Percentiles rank a stretch among this genome's conserved stretches.
phyloP scores from a whole-genome alignment of 2,797 vertebrate species.

The Artibeus jamaicensis region DNA sequence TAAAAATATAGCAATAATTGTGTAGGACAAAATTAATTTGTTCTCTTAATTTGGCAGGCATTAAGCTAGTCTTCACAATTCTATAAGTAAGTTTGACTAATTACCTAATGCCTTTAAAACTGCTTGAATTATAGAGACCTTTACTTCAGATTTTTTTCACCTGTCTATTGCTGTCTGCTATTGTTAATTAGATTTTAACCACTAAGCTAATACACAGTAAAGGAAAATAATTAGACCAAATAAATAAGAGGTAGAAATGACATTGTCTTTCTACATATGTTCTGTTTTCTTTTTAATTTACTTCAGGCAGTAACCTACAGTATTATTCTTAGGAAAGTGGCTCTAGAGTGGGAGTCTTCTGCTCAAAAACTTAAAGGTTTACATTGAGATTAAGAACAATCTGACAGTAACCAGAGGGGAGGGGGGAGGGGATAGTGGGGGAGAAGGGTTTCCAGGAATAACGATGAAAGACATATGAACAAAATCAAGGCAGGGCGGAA shows the following conservation, averaged over 20 bases:
- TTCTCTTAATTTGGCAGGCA: constrained; percentile 10
- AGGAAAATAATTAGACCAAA: constrained; percentile 21
- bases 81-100: constrained; percentile 43
- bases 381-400: too few species aligned
- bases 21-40: constrained; percentile 39
- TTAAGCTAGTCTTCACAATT: constrained; percentile 13
- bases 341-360: neutral
- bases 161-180: constrained; percentile 26
- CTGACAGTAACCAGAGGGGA: too few species aligned
- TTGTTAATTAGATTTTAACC: constrained; percentile 49
- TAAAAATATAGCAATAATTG: neutral
- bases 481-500: too few species aligned
- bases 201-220: neutral
- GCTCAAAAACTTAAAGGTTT: neutral
- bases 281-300: neutral
- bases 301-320: constrained; percentile 48
- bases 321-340: constrained; percentile 9
- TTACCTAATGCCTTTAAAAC: constrained; percentile 53
- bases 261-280: neutral
- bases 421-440: too few species aligned
- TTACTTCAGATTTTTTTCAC: constrained; percentile 49
- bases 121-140: constrained; percentile 47
- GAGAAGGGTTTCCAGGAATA: too few species aligned
- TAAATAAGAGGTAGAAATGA: neutral
- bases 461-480: too few species aligned